phyloP scores from a whole-genome alignment of 2,888 invertebrate species.

The Cinara cedri region DNA sequence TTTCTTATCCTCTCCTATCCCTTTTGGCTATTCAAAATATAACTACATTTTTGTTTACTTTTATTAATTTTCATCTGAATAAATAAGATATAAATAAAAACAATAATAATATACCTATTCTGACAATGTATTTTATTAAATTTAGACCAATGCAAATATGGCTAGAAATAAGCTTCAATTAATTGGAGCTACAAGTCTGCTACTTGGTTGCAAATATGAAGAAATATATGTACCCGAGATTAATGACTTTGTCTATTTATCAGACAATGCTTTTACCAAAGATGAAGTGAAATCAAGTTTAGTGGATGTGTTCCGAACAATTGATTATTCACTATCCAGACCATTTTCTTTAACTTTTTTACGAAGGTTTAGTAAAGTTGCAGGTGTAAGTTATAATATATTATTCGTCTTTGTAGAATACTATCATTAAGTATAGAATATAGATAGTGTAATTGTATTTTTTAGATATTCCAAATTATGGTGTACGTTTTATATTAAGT shows the following conservation, averaged over 20 bases:
- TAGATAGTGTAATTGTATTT: no score
- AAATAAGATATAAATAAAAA: no score
- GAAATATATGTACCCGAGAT: constrained; percentile 90
- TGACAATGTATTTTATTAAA: constrained; percentile 57
- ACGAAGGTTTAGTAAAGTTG: constrained; percentile 74
- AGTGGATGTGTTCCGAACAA: constrained; percentile 73
- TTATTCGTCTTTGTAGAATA: no score
- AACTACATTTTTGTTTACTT: no score
- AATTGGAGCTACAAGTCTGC: constrained; percentile 87
- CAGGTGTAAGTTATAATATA: constrained; percentile 62
- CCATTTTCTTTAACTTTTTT: constrained; percentile 90
- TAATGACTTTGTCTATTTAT: constrained; percentile 87
- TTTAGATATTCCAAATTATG: no score
- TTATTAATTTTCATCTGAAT: no score
- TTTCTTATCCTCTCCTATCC: no score
- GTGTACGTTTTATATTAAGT: no score
- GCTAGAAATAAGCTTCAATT: constrained; percentile 79
- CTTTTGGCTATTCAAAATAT: no score
- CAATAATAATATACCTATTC: no score
- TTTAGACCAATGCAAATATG: constrained; percentile 69
- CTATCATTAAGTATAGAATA: neutral
- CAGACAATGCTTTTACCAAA: constrained; percentile 84
- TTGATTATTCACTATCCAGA: constrained; percentile 82
- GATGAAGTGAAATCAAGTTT: constrained; percentile 84
- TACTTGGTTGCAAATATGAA: constrained; percentile 93